A percentile compares a stretch with the other conserved stretches of the same genome.
These are phyloP conservation scores for Adelosebastes latens DNA, from an alignment of 2,797 vertebrate species.

Conservation along the genomic window DNA sequence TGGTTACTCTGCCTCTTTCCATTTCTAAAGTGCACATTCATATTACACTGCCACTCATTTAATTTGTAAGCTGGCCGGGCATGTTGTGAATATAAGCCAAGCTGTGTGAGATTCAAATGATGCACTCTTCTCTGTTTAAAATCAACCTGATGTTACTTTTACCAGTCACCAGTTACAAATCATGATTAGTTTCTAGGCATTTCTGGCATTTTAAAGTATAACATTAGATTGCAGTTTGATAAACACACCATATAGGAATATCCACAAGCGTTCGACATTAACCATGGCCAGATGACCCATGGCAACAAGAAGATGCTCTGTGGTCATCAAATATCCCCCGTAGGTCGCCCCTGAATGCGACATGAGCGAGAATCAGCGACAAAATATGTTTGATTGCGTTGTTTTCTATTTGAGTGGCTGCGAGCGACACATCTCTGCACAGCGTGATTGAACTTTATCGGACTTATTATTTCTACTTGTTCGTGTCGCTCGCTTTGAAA, in stretches of 20 bases:
- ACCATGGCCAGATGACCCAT: no score
- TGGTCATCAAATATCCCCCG: no score
- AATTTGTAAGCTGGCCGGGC: background rate
- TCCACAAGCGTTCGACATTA: no score
- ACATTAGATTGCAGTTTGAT: background rate
- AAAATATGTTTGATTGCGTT: no score
- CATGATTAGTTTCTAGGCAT: background rate
- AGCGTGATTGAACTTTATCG: no score
- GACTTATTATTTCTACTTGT: no score
- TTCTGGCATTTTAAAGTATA: background rate
- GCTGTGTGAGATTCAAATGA: constrained; percentile 9
- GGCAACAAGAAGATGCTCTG: no score
- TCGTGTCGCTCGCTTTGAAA: no score
- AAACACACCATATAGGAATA: background rate
- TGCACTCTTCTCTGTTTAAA: constrained; percentile 3
- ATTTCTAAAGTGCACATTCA: constrained; percentile 16
- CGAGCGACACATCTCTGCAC: no score
- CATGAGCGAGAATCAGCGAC: no score
- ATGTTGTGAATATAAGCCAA: constrained; percentile 9
- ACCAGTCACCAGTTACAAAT: background rate
- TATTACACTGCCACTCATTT: constrained; percentile 8
- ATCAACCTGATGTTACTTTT: constrained; percentile 1
- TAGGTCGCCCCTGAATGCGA: no score
- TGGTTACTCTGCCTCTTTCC: background rate
- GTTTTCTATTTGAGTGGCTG: no score